phyloP scores from a whole-genome alignment of 2,113 vertebrate genomes.

The Rhizomys pruinosus region DNA sequence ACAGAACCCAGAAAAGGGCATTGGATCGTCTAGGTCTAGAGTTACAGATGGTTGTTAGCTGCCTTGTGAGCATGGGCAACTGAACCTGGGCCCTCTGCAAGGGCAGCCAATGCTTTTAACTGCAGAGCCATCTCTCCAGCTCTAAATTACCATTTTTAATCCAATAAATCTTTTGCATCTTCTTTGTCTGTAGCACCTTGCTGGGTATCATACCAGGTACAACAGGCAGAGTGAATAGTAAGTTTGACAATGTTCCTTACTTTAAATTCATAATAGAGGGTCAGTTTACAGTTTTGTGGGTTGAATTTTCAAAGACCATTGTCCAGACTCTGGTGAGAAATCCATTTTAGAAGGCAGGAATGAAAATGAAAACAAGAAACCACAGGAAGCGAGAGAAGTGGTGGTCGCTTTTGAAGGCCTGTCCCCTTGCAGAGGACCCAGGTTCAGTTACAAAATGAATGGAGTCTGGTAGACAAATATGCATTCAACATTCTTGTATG shows the following conservation, averaged over 20 bases:
- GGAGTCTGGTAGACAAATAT: background rate
- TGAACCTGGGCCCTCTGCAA: no score
- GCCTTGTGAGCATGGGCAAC: no score
- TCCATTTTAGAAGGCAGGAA: background rate
- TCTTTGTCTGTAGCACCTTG: background rate
- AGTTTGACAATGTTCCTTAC: background rate
- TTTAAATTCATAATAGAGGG: background rate
- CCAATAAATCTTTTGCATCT: background rate
- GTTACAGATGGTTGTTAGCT: no score
- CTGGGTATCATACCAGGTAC: background rate
- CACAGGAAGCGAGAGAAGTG: background rate
- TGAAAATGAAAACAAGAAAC: background rate
- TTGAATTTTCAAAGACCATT: background rate
- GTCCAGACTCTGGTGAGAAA: background rate
- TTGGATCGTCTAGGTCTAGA: no score
- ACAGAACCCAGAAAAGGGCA: no score
- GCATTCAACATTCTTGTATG: background rate
- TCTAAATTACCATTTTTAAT: no score
- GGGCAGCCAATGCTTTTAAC: no score
- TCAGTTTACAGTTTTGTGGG: background rate
- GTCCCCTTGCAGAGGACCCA: background rate
- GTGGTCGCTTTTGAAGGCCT: background rate
- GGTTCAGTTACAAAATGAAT: background rate
- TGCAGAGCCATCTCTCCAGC: no score
- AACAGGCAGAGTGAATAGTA: background rate